These are phyloP conservation scores for Anhinga anhinga DNA, from an alignment of 2,113 vertebrate genomes.

Conservation along the genomic window DNA sequence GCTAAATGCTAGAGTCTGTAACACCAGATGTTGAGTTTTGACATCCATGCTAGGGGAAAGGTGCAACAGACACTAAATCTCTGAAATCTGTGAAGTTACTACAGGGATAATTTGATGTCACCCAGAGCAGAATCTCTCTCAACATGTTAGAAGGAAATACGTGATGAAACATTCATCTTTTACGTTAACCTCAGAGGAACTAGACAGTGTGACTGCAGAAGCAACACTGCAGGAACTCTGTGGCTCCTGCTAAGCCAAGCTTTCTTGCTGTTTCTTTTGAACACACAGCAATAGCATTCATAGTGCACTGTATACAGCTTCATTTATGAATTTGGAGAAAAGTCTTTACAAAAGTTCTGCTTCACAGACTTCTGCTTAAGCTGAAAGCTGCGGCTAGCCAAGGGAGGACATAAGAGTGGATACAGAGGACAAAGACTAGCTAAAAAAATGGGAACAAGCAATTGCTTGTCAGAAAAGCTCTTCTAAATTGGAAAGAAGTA, in stretches of 20 bases:
- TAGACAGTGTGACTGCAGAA: not conserved
- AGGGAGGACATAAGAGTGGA: not conserved
- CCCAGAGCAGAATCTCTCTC: not conserved
- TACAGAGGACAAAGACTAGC: constrained; percentile 23
- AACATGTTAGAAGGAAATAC: not conserved
- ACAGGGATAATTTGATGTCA: not conserved
- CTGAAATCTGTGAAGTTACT: not conserved
- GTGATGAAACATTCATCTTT: not conserved
- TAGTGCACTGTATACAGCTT: not conserved
- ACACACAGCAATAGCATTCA: not conserved
- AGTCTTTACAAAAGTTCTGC: constrained; percentile 3
- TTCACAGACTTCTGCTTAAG: constrained; percentile 35
- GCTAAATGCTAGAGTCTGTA: not conserved
- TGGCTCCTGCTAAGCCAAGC: not conserved
- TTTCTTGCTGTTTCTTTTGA: not conserved
- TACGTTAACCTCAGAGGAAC: not conserved
- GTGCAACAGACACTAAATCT: not conserved
- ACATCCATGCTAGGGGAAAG: not conserved
- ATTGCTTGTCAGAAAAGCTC: constrained; percentile 42
- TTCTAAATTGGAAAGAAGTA: constrained; percentile 38
- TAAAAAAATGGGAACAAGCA: not conserved
- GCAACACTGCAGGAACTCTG: not conserved
- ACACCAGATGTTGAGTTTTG: not conserved
- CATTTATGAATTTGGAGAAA: not conserved
- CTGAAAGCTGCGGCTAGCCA: constrained; percentile 7